Evolutionary conservation across 2,888 invertebrate species (phyloP), one percentile per base, ranked within the genome.

Genomic region (Erynnis tages): DNA sequence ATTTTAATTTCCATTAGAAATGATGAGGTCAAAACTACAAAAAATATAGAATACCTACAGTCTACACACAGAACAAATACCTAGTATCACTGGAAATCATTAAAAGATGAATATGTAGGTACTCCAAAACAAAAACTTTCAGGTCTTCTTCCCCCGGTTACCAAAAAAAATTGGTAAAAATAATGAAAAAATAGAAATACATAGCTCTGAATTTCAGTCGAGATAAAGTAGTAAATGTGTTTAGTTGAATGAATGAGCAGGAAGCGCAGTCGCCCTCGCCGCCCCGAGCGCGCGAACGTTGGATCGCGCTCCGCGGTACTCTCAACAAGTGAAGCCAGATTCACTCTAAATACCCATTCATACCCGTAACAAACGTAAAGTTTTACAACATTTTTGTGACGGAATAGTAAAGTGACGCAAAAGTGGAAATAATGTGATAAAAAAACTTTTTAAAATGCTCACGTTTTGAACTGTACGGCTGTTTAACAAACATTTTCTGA

Each of bases 221-320:
- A 74, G 69, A 76, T 66, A 52, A 64, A 63, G 54, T 62, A 63
- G 79, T 83, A 71, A 64, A 58, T 58, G 63, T 54, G 61, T 62
- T 63, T 68, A 67, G 76, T 70, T 73, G 76, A 77, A 81, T 66
- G 67, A 67, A 85, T 84, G 85, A 76, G 76, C 69, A 76, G 76
- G 74, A 74, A 81, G 85, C 86, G 84, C 88, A 88, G 88, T 87
- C 82, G 86, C 70, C 76, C 73, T 78, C 77, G 83, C 80, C 82
- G 77, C 79, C 82, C 63, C 80, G 82, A 74, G 79, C 85, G 87
- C 85, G 86, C 84, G 86, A 83, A 84, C 85, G 85, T 83, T 75
- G 63, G 60, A 61, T 25, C 62, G 57, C 62, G 64, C 59, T 56
- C 59, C 63, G 63, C 59, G 57, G 49, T 19, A 34, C 56, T 73